Base-by-base conservation (phyloP, 2,888 invertebrate species). In the Corbicula japonica region DNA sequence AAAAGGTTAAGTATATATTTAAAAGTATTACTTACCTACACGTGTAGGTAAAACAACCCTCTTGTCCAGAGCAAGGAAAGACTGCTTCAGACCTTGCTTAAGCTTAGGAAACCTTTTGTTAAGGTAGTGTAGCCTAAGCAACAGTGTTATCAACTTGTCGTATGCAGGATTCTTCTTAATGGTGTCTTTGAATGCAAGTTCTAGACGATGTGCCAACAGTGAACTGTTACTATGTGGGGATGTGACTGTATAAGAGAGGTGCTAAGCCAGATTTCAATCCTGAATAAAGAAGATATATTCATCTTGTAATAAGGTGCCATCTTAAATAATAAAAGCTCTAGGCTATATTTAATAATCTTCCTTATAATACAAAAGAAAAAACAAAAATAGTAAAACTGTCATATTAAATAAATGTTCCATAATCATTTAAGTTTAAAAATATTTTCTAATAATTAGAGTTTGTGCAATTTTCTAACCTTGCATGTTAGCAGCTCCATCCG, bases 161-260 rank as follows among this genome's bases (percentile, higher is more conserved):
- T 74, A 79, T 21, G 15, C 21, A 23, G 56, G 23, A 41, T 10
- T n/a, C 38, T 32, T 46, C 44, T 79, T 78, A 18, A 79, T 54
- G 5, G 75, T 62, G 56, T 79, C 79, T 28, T 75, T 79, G 48
- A 75, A 79, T 4, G 79, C 52, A 10, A 75, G 62, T 21, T 79
- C 75, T 3, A 79, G 61, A 2, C 70, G 28, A 50, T 79, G 78
- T 21, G 70, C 74, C 28, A 75, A 38, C 71, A 75, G 30, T 75
- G 75, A 5, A 54, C 46, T 1, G 34, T 38, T 10, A 70, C 52
- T 12, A 75, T 38, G 26, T 74, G 46, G 1, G 73, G 75, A n/a
- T 62, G 52, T 18, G 30, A 26, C 15, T 58, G 34, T 35, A 48
- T 70, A 35, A 79, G 58, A 2, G 54, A 12, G 79, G 56, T 26